phyloP scores from a whole-genome alignment of 37 sponge, comb jelly and placozoan genomes.

The Halisarca cf. caerulea region DNA sequence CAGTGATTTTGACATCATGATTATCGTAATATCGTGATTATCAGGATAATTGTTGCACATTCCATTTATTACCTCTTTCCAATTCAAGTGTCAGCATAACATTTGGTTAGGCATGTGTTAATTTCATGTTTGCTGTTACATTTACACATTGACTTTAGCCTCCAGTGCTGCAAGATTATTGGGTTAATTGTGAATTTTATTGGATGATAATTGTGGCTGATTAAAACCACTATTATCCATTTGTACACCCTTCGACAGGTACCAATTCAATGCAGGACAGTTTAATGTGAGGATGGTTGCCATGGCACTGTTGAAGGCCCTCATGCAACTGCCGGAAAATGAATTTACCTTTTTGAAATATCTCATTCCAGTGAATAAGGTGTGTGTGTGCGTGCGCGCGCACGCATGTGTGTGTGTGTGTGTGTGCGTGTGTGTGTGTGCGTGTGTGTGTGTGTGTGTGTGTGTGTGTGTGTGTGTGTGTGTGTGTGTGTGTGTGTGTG shows the following conservation, averaged over 20 bases:
- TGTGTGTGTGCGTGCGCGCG: neutral
- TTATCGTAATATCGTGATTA: too few species aligned
- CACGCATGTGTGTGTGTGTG: neutral
- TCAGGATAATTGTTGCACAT: too few species aligned
- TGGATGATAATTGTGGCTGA: too few species aligned
- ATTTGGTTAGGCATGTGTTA: too few species aligned
- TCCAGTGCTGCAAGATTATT: too few species aligned
- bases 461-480: neutral
- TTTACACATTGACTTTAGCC: too few species aligned
- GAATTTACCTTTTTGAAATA: neutral
- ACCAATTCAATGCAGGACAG: neutral
- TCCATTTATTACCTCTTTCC: too few species aligned
- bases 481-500: neutral
- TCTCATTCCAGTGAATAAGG: neutral
- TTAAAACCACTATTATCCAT: neutral
- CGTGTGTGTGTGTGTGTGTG: neutral
- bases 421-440: neutral
- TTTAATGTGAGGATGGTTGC: neutral
- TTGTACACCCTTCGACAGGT: neutral
- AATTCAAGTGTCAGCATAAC: too few species aligned
- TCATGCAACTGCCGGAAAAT: conserved; percentile 11
- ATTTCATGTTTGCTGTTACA: too few species aligned
- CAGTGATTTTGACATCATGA: too few species aligned
- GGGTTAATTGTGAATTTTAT: too few species aligned
- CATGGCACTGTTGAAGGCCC: conserved; percentile 3